Evolutionary conservation across 1,140 invertebrate genomes (phyloP), one percentile per base, ranked within the genome.

Genomic region (Plodia interpunctella): DNA sequence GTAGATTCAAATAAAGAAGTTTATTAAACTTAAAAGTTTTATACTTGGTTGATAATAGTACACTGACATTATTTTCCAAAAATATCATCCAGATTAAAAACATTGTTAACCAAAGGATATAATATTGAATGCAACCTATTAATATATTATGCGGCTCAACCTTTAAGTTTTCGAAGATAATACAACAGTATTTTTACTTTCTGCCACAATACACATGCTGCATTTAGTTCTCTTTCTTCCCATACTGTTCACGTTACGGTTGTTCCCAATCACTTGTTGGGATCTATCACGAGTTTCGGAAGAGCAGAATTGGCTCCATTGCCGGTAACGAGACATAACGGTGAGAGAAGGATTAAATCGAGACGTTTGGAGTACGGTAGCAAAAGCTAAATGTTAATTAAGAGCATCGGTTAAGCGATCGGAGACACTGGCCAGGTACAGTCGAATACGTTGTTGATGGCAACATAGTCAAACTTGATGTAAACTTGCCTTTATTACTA

Each of bases 301-400:
- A 38, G 53, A 63, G 57, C 63, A 66, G 61, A 68, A 70, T 55
- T 71, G 71, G 38, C 13, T 78, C 59, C 66, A 69, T 66, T 74
- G 68, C 68, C 63, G 62, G 76, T 82, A 83, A 79, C 76, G 73
- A 78, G 78, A 67, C 62, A 72, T 85, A 85, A 85, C 84, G 82
- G 80, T 68, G 76, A 59, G 70, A 70, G 21, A 25, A 25, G 65
- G 69, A 82, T 74, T 77, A 71, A 75, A 78, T 67, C 66, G 44
- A 58, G 66, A 74, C 73, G 69, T 73, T 65, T 63, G 58, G 71
- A 80, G 78, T 76, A 83, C 76, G 70, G 76, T 79, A 83, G 75
- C 75, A 72, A 68, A 75, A 86, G 72, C 65, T 80, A 73, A 76
- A 84, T 77, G 66, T 86, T 85, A 86, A 88, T 83, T 83, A 84